A percentile compares a stretch with the other conserved stretches of the same genome.
Evolutionary conservation across 1,140 invertebrate species (phyloP).

Genomic region (Diorhabda elongata): DNA sequence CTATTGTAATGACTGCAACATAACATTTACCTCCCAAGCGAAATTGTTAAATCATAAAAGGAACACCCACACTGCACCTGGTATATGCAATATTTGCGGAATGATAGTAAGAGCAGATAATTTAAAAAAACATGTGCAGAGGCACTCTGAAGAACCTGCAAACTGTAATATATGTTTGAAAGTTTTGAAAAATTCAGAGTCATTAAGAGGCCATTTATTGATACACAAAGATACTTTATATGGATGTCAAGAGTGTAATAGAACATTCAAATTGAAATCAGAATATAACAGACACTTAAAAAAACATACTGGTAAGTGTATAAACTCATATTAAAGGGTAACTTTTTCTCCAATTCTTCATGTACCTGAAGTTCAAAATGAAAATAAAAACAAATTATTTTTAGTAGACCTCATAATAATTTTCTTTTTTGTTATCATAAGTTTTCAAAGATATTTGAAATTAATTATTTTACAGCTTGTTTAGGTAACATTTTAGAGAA

Average conservation of each 20-base stretch:
- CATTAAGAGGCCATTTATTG: conserved; percentile 31
- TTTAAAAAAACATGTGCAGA: conserved; percentile 34
- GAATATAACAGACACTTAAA: conserved; percentile 37
- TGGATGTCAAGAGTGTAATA: conserved; percentile 37
- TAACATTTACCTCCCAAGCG: conserved; percentile 31
- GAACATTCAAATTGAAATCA: conserved; percentile 30
- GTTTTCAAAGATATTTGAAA: no score
- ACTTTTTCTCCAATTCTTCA: neutral
- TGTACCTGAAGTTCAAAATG: no score
- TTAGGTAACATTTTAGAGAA: no score
- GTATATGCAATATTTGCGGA: conserved; percentile 39
- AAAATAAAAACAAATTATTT: no score
- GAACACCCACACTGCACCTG: conserved; percentile 30
- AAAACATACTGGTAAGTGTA: conserved; percentile 28
- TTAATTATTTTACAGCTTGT: no score
- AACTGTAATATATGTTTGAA: conserved; percentile 34
- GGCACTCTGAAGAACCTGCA: conserved; percentile 31
- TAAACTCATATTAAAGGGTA: neutral
- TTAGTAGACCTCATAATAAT: no score
- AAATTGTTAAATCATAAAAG: conserved; percentile 37
- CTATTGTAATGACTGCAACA: conserved; percentile 32
- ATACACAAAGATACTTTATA: conserved; percentile 30
- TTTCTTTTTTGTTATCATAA: no score
- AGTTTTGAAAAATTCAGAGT: conserved; percentile 37
- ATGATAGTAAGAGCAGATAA: conserved; percentile 34